Base-by-base conservation (phyloP, 2,797 vertebrate genomes). In the Lateolabrax maculatus region DNA sequence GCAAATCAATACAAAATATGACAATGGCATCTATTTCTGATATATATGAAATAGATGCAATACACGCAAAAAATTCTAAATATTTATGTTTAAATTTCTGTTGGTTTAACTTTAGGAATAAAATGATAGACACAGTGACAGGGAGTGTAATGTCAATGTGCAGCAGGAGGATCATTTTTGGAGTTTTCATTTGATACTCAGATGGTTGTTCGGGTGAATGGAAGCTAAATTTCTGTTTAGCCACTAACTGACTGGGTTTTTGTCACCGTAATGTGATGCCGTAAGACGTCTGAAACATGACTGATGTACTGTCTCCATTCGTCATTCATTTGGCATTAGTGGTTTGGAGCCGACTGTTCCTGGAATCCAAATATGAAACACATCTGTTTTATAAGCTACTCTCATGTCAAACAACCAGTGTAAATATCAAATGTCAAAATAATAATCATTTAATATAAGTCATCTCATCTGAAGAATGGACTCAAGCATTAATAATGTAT, bases 1-100 rank as follows among this genome's bases (percentile, higher is more conserved):
- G 87, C 81, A 93, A 93, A 94, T 88, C 77, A 90, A 91, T 92
- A 89, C 55, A 92, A 93, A 93, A 93, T 81, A 85, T 82, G 67
- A 91, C 61, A 90, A 83, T 25, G 13, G 62, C 83, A 93, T 92
- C 90, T 89, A 91, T 91, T 93, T 81, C 75, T 75, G 44, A 80
- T 81, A 85, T 52, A 79, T 73, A 67, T 73, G 72, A 93, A 93
- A 93, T 88, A 92, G 88, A 91, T 90, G 85, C 81, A 80, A 88
- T 61, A 85, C 81, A 90, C 71, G 9, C 61, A 78, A 86, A 84
- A 63, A 55, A 82, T n/a, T 67, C 66, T 49, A 85, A 76, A 85
- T 88, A 87, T 86, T 80, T 27, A 68, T 77, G 31, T 60, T 84
- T 79, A 69, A 87, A 83, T 76, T 13, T 48, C 31, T 84, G 70